phyloP scores from a whole-genome alignment of 2,888 invertebrate species.

The Adela reaumurella region DNA sequence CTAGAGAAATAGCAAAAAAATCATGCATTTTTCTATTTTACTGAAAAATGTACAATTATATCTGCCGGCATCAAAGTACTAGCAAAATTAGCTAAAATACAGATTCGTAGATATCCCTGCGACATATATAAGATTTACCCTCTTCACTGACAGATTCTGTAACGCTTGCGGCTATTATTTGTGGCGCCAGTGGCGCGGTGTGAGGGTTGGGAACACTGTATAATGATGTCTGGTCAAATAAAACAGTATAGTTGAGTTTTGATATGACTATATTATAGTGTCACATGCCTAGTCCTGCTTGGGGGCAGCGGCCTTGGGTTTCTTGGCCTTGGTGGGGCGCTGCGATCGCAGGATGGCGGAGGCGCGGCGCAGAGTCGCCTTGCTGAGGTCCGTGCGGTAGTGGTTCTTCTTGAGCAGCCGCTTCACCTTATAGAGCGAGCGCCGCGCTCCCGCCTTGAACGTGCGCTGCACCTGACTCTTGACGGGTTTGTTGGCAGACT shows the following conservation, averaged over 20 bases:
- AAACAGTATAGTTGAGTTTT: conserved; percentile 15
- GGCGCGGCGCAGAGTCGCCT: conserved; percentile 89
- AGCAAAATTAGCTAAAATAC: too few species aligned
- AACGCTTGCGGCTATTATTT: too few species aligned
- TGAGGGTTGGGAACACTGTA: too few species aligned
- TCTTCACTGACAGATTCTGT: too few species aligned
- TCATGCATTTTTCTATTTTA: too few species aligned
- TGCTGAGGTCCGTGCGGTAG: conserved; percentile 84
- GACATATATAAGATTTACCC: too few species aligned
- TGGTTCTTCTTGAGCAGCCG: conserved; percentile 74
- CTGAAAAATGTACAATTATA: too few species aligned
- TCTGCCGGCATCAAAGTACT: too few species aligned
- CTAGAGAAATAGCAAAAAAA: too few species aligned
- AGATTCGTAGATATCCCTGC: too few species aligned
- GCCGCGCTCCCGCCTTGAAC: conserved; percentile 85
- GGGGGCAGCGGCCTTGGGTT: conserved; percentile 67
- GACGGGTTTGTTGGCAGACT: conserved; percentile 68
- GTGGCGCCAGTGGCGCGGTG: too few species aligned
- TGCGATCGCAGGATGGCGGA: conserved; percentile 92
- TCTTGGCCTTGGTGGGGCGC: conserved; percentile 79
- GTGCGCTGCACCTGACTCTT: conserved; percentile 71
- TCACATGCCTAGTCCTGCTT: conserved; percentile 74
- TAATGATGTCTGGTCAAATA: conserved; percentile 1
- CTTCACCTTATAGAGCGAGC: conserved; percentile 82
- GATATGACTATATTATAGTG: conserved; percentile 32